These are phyloP conservation scores for Limnodromus scolopaceus DNA, from an alignment of 2,797 vertebrate genomes.

Conservation along the genomic window DNA sequence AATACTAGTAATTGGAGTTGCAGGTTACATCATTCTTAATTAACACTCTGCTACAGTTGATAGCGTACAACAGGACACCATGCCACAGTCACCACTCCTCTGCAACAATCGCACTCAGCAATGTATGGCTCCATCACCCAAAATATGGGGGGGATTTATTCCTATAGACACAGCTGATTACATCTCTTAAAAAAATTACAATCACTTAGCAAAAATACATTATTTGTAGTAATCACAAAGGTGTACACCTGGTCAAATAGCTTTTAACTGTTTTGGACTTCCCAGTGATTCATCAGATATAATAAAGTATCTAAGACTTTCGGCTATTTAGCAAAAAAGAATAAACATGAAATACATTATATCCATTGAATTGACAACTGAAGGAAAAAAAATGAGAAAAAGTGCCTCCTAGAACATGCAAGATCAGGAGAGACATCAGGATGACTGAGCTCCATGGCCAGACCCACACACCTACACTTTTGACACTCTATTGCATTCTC, in stretches of 20 bases:
- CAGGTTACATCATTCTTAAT: constrained; percentile 75
- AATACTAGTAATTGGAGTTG: constrained; percentile 70
- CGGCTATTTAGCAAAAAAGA: not conserved
- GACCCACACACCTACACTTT: fast-evolving
- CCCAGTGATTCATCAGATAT: not conserved
- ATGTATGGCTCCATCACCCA: not conserved
- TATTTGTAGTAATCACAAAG: not conserved
- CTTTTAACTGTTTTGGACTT: not conserved
- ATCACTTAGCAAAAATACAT: not conserved
- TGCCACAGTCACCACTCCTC: constrained; percentile 60
- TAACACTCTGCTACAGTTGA: constrained; percentile 79
- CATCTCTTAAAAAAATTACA: not conserved
- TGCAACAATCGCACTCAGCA: constrained; percentile 61
- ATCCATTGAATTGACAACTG: not conserved
- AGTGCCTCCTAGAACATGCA: not conserved
- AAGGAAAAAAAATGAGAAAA: not conserved
- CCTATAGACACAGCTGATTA: not conserved
- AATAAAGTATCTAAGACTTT: not conserved
- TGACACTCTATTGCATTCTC: not conserved
- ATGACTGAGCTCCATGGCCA: not conserved
- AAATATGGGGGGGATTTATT: constrained; percentile 42
- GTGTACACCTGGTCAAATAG: not conserved
- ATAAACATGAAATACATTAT: not conserved
- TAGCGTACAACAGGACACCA: constrained; percentile 56
- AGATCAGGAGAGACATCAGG: fast-evolving